phyloP scores from a whole-genome alignment of 2,888 invertebrate genomes.

The Rhingia campestris region DNA sequence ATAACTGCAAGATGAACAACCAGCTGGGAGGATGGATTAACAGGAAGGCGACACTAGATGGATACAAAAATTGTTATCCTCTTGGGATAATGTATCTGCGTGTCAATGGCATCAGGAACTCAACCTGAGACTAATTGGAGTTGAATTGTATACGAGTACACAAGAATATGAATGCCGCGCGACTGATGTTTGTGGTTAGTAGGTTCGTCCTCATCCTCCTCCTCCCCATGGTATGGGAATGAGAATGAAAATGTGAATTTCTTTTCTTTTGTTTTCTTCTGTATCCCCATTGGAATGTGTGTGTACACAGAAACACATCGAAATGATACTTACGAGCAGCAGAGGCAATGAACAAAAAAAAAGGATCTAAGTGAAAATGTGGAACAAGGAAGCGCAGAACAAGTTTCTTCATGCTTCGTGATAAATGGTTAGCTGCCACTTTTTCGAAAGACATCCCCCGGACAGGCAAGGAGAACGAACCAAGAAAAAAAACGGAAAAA shows the following conservation, averaged over 20 bases:
- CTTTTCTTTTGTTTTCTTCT: constrained; percentile 46
- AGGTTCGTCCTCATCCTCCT: constrained; percentile 24
- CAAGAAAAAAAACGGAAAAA: too few relatives aligned
- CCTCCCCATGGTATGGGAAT: constrained; percentile 18
- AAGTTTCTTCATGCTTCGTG: constrained; percentile 50
- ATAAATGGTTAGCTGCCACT: constrained; percentile 72
- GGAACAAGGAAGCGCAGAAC: constrained; percentile 61
- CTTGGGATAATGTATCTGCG: constrained; percentile 59
- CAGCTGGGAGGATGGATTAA: constrained; percentile 2
- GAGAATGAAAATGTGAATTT: too few relatives aligned
- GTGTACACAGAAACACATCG: constrained; percentile 23
- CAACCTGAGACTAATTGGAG: constrained; percentile 75
- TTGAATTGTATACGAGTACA: constrained; percentile 54
- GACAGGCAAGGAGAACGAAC: constrained; percentile 11
- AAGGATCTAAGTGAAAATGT: constrained; percentile 24
- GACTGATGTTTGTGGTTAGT: constrained; percentile 10
- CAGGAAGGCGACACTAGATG: not conserved
- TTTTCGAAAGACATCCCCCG: constrained; percentile 58
- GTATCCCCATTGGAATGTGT: constrained; percentile 66
- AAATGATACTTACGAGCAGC: constrained; percentile 35
- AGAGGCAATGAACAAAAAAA: constrained; percentile 5
- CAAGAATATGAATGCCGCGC: constrained; percentile 18
- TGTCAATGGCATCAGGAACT: constrained; percentile 68
- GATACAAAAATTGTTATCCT: constrained; percentile 28
- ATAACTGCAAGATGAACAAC: constrained; percentile 7